Conservation (phyloP, 1,140 invertebrate genomes). For the Oedothorax gibbosus region DNA sequence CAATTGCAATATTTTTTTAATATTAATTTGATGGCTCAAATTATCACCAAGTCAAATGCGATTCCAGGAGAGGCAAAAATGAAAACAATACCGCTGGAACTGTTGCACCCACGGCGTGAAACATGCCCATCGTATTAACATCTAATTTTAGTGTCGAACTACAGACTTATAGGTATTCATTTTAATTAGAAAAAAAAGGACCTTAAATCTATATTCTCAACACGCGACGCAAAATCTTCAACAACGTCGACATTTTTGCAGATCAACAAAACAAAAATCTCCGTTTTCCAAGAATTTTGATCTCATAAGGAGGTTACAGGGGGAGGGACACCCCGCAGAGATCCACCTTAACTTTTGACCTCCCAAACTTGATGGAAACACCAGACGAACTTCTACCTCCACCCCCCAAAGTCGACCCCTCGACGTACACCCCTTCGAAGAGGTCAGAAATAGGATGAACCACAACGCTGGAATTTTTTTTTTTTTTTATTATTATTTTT, state of each 20-base stretch:
- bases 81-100: too few relatives aligned
- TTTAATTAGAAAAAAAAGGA: too few relatives aligned
- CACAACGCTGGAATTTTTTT: background rate
- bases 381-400: background rate
- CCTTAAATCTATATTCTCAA: too few relatives aligned
- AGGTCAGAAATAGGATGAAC: background rate
- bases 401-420: background rate
- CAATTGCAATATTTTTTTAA: too few relatives aligned
- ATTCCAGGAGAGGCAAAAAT: too few relatives aligned
- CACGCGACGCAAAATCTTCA: too few relatives aligned
- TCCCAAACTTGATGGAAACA: slow-evolving; percentile 4
- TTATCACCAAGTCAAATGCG: too few relatives aligned
- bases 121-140: too few relatives aligned
- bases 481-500: background rate
- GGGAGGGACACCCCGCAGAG: background rate
- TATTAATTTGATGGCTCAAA: too few relatives aligned
- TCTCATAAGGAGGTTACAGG: background rate
- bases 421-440: background rate
- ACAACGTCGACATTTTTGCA: slow-evolving; percentile 28
- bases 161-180: too few relatives aligned
- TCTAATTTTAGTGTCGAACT: too few relatives aligned
- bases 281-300: slow-evolving; percentile 25
- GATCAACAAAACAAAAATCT: background rate
- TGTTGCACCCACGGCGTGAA: too few relatives aligned
- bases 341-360: slow-evolving; percentile 44